These are phyloP conservation scores for Cydia pomonella DNA, from an alignment of 1,140 invertebrate genomes.

Conservation along the genomic window DNA sequence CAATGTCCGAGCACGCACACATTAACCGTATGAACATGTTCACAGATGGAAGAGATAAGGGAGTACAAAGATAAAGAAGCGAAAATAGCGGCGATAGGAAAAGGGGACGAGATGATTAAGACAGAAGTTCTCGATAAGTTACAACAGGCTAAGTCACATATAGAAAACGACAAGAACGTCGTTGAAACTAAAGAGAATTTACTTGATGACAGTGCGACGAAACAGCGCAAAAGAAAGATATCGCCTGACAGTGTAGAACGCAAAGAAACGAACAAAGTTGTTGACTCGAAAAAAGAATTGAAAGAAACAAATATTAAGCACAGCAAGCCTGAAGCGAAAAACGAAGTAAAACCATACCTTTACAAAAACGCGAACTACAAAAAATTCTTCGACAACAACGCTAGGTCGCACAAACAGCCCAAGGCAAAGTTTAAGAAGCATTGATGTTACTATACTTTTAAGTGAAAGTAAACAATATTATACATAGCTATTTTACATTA, in stretches of 20 bases:
- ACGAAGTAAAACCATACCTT: conserved; percentile 43
- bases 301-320: conserved; percentile 36
- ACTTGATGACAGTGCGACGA: conserved; percentile 32
- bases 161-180: conserved; percentile 41
- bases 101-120: conserved; percentile 63
- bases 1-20: neutral
- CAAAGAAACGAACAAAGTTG: conserved; percentile 37
- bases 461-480: conserved; percentile 42
- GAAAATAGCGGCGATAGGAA: conserved; percentile 57
- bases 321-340: conserved; percentile 39
- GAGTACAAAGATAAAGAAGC: conserved; percentile 62
- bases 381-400: conserved; percentile 53
- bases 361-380: conserved; percentile 61
- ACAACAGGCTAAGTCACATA: conserved; percentile 47
- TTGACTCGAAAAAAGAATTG: conserved; percentile 36
- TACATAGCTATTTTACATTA: conserved; percentile 21
- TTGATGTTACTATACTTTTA: conserved; percentile 45
- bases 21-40: conserved; percentile 33
- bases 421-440: conserved; percentile 56
- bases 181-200: conserved; percentile 30
- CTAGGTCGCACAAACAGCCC: conserved; percentile 49
- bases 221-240: conserved; percentile 56
- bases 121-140: conserved; percentile 58
- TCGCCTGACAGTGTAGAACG: conserved; percentile 43
- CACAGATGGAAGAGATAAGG: conserved; percentile 60